Percentiles rank a stretch among this genome's conserved stretches.
phyloP scores from a whole-genome alignment of 2,797 vertebrate species.

The Muraenolepis orangiensis region DNA sequence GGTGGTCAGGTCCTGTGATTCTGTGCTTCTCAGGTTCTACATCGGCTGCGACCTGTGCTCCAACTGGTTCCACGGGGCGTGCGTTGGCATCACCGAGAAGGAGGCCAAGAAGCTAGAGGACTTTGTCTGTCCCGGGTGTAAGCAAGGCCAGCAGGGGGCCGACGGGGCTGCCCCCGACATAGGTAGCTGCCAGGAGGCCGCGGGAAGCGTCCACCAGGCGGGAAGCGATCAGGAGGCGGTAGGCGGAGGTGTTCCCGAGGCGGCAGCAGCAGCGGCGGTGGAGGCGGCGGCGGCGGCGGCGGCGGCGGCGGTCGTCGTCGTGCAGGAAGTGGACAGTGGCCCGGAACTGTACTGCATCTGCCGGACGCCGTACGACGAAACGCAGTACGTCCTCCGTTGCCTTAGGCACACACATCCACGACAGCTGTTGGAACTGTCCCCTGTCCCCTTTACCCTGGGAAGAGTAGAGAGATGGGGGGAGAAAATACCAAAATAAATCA shows the following conservation, averaged over 20 bases:
- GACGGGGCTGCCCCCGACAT: slow-evolving; percentile 20
- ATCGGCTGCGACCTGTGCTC: slow-evolving; percentile 99
- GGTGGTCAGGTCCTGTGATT: background rate
- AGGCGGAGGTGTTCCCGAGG: background rate
- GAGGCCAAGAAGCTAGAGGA: slow-evolving; percentile 99
- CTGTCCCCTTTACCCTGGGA: no score
- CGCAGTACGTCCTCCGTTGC: slow-evolving; percentile 80
- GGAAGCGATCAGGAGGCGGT: background rate
- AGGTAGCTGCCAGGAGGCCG: background rate
- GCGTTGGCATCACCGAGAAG: slow-evolving; percentile 98
- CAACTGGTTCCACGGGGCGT: slow-evolving; percentile 99
- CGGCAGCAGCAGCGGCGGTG: background rate
- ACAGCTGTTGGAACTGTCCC: no score
- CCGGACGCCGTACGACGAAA: slow-evolving; percentile 97
- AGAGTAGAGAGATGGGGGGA: background rate
- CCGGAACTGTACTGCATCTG: slow-evolving; percentile 99
- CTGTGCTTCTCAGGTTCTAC: slow-evolving; percentile 86
- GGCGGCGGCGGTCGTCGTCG: background rate
- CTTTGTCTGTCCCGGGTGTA: slow-evolving; percentile 98
- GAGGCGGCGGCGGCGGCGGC: background rate
- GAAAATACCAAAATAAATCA: background rate
- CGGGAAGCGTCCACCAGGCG: background rate
- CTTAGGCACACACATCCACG: background rate
- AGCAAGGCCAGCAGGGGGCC: slow-evolving; percentile 89
- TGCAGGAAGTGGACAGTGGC: slow-evolving; percentile 75